Conservation (phyloP, 2,113 vertebrate genomes). For the Zosterops pallidus region DNA sequence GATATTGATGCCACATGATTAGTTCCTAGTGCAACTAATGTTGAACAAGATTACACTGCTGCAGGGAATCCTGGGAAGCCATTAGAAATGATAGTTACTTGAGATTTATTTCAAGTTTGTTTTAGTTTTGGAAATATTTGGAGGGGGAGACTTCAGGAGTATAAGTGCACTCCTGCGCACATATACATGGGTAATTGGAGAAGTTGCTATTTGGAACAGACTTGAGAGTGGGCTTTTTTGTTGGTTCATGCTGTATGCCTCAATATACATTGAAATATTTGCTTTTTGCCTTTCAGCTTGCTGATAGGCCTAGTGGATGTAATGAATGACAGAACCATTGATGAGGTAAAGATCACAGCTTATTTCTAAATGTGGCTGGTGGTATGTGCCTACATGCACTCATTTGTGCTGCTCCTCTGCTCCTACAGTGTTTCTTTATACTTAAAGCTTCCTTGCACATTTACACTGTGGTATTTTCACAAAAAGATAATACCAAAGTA, state of each 20-base stretch:
- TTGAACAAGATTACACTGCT: neutral
- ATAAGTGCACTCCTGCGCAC: neutral
- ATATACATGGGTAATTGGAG: accelerated
- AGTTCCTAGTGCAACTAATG: neutral
- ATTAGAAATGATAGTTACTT: neutral
- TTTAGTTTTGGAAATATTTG: neutral
- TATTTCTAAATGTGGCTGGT: neutral
- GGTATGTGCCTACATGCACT: neutral
- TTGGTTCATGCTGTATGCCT: neutral
- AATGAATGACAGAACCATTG: constrained; percentile 82
- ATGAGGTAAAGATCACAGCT: constrained; percentile 78
- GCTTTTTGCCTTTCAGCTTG: constrained; percentile 75
- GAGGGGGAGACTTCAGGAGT: neutral
- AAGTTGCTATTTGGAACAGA: neutral
- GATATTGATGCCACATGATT: neutral
- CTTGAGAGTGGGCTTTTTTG: neutral
- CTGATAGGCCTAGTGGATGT: constrained; percentile 88
- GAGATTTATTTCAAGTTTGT: neutral
- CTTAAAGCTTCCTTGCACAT: neutral
- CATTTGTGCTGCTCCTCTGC: neutral
- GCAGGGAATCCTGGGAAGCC: neutral
- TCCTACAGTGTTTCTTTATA: neutral
- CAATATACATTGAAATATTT: neutral
- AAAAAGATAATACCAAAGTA: neutral
- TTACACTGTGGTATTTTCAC: neutral